Evolutionary conservation across 2,888 invertebrate species (phyloP), one percentile per base, ranked within the genome.

Genomic region (Polylopha cassiicola): DNA sequence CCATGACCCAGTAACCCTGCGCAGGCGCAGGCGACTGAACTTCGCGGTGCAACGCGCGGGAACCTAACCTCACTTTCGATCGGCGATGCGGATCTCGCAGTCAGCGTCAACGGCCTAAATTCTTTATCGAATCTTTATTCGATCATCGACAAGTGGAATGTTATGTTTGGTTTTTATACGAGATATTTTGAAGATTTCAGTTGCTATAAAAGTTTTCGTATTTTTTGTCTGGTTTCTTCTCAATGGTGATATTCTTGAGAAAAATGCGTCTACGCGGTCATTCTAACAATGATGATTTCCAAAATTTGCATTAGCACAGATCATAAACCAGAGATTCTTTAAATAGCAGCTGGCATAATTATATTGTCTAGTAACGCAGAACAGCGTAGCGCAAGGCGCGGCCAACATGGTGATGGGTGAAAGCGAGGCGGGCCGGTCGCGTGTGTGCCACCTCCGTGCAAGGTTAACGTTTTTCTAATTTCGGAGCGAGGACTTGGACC

Each of bases 381-480:
- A 69, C 63, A 57, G 53, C 57, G 62, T 58, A 45, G 47, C 33
- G 41, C 45, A 37, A 50, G 63, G 57, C 55, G 57, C 55, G 55
- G 56, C 63, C 51, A 68, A 71, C 61, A 69, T 70, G 74, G 71
- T 68, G 65, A 62, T 64, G 51, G 74, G 81, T 69, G 82, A 81
- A 82, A 82, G 82, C 79, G 61, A 59, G 57, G 46, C 58, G 50
- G 39, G 58, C 67, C 56, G 61, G 68, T 73, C 65, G 73, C 76
- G 73, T 74, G 73, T 65, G 63, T 61, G 63, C 68, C 56, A 61
- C 63, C 64, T 64, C 73, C 72, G 64, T 69, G 75, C 71, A 77
- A 80, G 79, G 77, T 80, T 80, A 71, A 72, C 72, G 70, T 77
- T 76, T 79, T 77, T 78, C 78, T 76, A 66, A 77, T 78, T 80